Percentiles rank a stretch among this genome's conserved stretches.
Evolutionary conservation across 2,797 vertebrate genomes (phyloP).

Genomic region (Glossophaga mutica): DNA sequence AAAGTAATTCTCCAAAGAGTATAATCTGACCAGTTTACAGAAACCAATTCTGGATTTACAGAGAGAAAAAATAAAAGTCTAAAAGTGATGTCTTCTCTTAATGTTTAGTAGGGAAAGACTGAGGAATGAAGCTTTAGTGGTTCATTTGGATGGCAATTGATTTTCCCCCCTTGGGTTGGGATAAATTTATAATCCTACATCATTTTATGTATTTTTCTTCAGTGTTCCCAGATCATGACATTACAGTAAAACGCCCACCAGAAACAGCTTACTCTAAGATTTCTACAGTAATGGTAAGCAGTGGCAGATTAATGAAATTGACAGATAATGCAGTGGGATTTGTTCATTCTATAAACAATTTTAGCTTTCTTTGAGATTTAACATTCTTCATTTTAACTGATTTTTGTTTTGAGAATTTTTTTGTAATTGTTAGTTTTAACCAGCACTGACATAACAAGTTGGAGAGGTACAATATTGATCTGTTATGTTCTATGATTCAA

Average conservation of each 20-base stretch:
- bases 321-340: neutral
- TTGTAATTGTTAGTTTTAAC: neutral
- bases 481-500: neutral
- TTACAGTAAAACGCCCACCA: neutral
- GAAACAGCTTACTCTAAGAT: neutral
- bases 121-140: neutral
- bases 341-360: slow-evolving; percentile 7
- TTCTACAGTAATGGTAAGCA: neutral
- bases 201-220: neutral
- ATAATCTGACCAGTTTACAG: neutral
- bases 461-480: neutral
- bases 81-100: neutral
- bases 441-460: neutral
- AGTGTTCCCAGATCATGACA: neutral
- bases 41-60: slow-evolving; percentile 26
- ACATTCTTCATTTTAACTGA: neutral
- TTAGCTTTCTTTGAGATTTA: neutral
- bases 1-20: slow-evolving; percentile 27
- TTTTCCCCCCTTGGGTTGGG: neutral
- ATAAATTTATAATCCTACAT: neutral
- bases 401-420: neutral
- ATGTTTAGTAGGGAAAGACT: neutral
- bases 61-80: neutral
- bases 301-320: neutral
- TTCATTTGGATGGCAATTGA: neutral